Conservation (phyloP, 2,797 vertebrate species). For the Sebastes nivosus region DNA sequence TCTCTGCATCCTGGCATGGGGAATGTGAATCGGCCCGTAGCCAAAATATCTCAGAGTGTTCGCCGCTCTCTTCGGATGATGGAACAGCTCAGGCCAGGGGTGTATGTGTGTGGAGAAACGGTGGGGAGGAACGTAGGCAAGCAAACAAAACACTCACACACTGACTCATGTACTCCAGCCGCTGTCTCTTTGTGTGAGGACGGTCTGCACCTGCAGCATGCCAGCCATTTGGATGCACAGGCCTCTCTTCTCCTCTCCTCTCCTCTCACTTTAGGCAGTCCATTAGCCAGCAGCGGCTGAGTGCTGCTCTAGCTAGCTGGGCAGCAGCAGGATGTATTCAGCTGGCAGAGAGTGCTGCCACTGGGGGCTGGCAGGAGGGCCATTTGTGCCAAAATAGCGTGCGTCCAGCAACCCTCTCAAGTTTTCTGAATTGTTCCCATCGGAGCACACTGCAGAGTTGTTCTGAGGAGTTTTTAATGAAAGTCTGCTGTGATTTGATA, state of each 20-base stretch:
- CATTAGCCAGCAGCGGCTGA: slow-evolving; percentile 59
- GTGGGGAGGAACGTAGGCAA: slow-evolving; percentile 7
- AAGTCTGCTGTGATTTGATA: slow-evolving; percentile 16
- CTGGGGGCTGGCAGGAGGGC: slow-evolving; percentile 46
- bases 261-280: slow-evolving; percentile 40
- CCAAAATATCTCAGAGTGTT: slow-evolving; percentile 45
- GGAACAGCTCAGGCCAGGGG: slow-evolving; percentile 21
- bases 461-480: slow-evolving; percentile 1
- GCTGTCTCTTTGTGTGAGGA: slow-evolving; percentile 28
- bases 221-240: slow-evolving; percentile 17
- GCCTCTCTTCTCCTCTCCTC: slow-evolving; percentile 1
- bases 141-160: slow-evolving; percentile 35
- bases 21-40: slow-evolving; percentile 27
- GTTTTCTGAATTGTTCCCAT: slow-evolving; percentile 32
- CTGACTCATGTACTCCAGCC: slow-evolving; percentile 27
- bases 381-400: slow-evolving; percentile 50
- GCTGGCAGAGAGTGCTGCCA: slow-evolving; percentile 47
- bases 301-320: slow-evolving; percentile 44
- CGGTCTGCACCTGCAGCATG: slow-evolving; percentile 51
- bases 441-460: slow-evolving; percentile 7
- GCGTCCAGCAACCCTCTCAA: slow-evolving; percentile 31
- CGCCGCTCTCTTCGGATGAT: slow-evolving; percentile 35
- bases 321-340: slow-evolving; percentile 58
- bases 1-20: slow-evolving; percentile 38
- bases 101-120: background rate